These are phyloP conservation scores for Harpagoxenus sublaevis DNA, from an alignment of 2,888 invertebrate genomes.

Conservation along the genomic window DNA sequence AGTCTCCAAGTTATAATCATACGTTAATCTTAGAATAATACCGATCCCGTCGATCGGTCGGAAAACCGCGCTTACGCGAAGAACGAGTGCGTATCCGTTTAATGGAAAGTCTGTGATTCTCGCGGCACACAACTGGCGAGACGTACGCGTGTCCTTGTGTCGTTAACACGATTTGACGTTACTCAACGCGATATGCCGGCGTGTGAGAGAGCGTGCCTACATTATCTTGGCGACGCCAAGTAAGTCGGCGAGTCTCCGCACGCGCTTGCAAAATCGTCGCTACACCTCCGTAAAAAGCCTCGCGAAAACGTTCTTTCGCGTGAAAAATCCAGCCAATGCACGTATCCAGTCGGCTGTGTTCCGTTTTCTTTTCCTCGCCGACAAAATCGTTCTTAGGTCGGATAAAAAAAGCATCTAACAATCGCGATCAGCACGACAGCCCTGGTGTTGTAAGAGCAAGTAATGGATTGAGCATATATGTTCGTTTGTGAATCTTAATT, in stretches of 20 bases:
- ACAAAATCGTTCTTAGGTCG: slow-evolving; percentile 18
- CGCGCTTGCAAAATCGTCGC: slow-evolving; percentile 72
- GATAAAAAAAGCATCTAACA: slow-evolving; percentile 7
- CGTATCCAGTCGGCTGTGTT: neutral
- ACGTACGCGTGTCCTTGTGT: slow-evolving; percentile 75
- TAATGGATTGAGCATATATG: slow-evolving; percentile 1
- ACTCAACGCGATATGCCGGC: slow-evolving; percentile 66
- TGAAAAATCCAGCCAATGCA: slow-evolving; percentile 23
- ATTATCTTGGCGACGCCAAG: slow-evolving; percentile 71
- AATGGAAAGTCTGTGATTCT: slow-evolving; percentile 61
- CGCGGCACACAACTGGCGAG: slow-evolving; percentile 60
- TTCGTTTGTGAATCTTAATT: slow-evolving; percentile 18
- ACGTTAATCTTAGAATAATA: neutral
- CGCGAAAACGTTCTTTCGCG: slow-evolving; percentile 51
- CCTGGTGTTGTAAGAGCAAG: slow-evolving; percentile 17
- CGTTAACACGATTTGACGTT: slow-evolving; percentile 78
- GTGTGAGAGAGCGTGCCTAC: slow-evolving; percentile 67
- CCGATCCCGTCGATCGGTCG: slow-evolving; percentile 25
- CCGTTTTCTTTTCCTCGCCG: neutral
- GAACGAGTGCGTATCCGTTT: slow-evolving; percentile 48
- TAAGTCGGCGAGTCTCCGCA: slow-evolving; percentile 59
- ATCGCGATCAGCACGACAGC: slow-evolving; percentile 30
- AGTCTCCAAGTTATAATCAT: neutral
- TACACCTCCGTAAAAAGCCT: slow-evolving; percentile 75
- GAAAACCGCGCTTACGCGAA: slow-evolving; percentile 49